Evolutionary conservation across 2,113 vertebrate species (phyloP), one percentile per base, ranked within the genome.

Genomic region (Athene cunicularia): DNA sequence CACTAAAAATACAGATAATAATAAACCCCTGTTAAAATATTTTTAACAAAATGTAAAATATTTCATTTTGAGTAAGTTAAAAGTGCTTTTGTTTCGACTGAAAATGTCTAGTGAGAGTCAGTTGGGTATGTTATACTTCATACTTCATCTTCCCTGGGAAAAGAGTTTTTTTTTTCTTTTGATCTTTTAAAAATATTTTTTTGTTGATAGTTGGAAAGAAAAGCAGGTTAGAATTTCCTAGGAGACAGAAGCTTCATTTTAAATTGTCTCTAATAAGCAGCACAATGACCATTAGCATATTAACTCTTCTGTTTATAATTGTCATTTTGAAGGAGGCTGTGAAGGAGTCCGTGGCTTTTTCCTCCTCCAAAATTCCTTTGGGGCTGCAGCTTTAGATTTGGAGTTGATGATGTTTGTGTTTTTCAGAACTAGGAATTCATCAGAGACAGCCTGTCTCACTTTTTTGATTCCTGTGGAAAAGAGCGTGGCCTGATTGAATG

Each of bases 341-440:
- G 88, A 93, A 93, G 94, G 90, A 96, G 80, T 90, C 70, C 37
- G 50, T 91, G 52, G 8, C 81, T 93, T 81, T 83, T 93, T 87
- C 50, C 70, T 85, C 49, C 77, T 87, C 62, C 70, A 68, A 21
- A 90, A 91, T 96, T 94, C 93, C 77, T 75, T 64, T 68, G 74
- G 56, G 64, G 47, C 47, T 89, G 30, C 47, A 79, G 47, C 12
- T 2, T 77, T 84, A 86, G 63, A 15, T 53, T 79, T 71, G 37
- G 72, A 72, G 24, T 75, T 91, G 77, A 52, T 93, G 83, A 64
- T 79, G 64, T 53, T 70, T 92, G 37, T 74, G 33, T 80, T 93
- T 89, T 89, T 89, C 68, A 74, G 91, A 88, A 59, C 23, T 19
- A 79, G 60, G 70, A 68, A 79, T 84, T 93, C 91, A 93, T 68